These are phyloP conservation scores for Oedothorax gibbosus DNA, from an alignment of 1,140 invertebrate species.

Conservation along the genomic window DNA sequence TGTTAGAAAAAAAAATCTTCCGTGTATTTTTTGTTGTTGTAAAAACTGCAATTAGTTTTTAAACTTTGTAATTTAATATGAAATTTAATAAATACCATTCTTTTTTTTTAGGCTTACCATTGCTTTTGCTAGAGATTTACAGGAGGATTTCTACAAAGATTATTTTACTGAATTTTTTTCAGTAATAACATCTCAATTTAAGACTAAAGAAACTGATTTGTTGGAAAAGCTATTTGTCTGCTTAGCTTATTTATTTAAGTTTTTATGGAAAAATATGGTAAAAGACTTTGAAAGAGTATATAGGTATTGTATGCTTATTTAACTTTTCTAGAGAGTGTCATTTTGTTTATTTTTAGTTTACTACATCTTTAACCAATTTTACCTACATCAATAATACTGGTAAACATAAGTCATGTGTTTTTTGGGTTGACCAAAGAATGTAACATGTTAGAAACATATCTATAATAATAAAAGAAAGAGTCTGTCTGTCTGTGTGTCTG, in stretches of 20 bases:
- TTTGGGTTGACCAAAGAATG: too few relatives aligned
- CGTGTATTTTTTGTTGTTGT: background rate
- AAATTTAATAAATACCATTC: background rate
- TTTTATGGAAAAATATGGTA: slow-evolving; percentile 79
- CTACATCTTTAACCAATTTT: background rate
- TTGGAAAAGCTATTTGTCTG: slow-evolving; percentile 85
- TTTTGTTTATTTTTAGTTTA: background rate
- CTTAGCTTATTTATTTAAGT: slow-evolving; percentile 90
- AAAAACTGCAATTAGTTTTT: slow-evolving; percentile 5
- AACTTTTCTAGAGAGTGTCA: background rate
- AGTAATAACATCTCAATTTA: slow-evolving; percentile 76
- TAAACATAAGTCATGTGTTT: background rate
- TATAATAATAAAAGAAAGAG: too few relatives aligned
- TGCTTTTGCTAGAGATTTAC: slow-evolving; percentile 85
- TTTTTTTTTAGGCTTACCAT: slow-evolving; percentile 74
- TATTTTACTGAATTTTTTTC: slow-evolving; percentile 77
- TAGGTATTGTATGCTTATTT: slow-evolving; percentile 62
- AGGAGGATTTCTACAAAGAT: slow-evolving; percentile 83
- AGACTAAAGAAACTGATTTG: slow-evolving; percentile 82
- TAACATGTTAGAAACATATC: too few relatives aligned
- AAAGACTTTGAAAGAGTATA: slow-evolving; percentile 82
- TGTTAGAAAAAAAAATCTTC: background rate
- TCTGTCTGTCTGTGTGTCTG: too few relatives aligned
- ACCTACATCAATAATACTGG: background rate
- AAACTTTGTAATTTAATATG: background rate